Percentiles rank a stretch among this genome's conserved stretches.
Evolutionary conservation across 2,888 invertebrate genomes (phyloP).

Genomic region (Lepidochrysops patricia): DNA sequence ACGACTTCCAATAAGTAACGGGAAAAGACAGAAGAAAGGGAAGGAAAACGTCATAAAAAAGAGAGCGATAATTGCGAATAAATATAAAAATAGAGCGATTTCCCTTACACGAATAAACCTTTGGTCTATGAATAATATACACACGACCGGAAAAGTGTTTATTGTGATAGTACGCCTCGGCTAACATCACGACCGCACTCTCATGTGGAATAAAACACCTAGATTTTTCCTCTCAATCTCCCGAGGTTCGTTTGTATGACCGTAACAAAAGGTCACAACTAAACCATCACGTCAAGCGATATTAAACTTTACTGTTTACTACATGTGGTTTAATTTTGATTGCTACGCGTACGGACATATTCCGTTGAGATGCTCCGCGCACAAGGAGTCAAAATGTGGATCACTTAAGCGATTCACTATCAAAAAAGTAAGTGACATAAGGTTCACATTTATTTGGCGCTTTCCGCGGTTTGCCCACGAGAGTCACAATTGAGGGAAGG

Average conservation of each 20-base stretch:
- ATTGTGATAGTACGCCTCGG: constrained; percentile 59
- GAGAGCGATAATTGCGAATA: constrained; percentile 2
- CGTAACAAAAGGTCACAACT: constrained; percentile 39
- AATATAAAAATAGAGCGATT: constrained; percentile 6
- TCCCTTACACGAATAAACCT: constrained; percentile 29
- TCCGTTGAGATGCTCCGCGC: constrained; percentile 35
- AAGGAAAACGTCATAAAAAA: neutral
- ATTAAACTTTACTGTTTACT: constrained; percentile 44
- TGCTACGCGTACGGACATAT: constrained; percentile 37
- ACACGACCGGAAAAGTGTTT: constrained; percentile 57
- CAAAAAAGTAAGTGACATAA: constrained; percentile 39
- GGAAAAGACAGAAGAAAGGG: neutral
- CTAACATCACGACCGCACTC: constrained; percentile 49
- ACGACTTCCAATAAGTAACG: neutral
- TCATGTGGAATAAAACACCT: constrained; percentile 68
- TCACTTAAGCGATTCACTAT: constrained; percentile 42
- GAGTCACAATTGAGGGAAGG: constrained; percentile 56
- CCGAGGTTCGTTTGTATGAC: constrained; percentile 41
- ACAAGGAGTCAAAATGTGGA: constrained; percentile 39
- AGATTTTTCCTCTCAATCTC: constrained; percentile 66
- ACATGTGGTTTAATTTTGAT: constrained; percentile 38
- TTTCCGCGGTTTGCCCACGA: constrained; percentile 36
- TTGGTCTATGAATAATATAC: constrained; percentile 60
- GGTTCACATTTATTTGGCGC: constrained; percentile 45
- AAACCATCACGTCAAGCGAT: constrained; percentile 31